Conservation (phyloP, 53 echinoderm and acorn worm genomes). For the Crossaster papposus region DNA sequence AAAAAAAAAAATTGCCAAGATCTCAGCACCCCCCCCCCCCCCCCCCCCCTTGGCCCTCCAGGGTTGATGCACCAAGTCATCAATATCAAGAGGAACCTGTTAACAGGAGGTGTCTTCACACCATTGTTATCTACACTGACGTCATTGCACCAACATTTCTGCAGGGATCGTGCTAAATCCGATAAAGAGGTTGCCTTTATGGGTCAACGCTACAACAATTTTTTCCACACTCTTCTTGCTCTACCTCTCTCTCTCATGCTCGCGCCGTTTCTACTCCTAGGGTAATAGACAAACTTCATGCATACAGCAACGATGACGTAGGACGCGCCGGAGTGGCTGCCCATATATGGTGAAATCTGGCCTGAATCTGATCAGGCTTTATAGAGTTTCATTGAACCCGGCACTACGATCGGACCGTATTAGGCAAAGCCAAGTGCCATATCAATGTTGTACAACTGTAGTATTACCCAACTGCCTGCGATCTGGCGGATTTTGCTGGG, state of each 20-base stretch:
- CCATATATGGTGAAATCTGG: conserved; percentile 59
- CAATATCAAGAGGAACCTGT: conserved; percentile 32
- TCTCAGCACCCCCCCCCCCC: not conserved
- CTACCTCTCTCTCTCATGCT: not conserved
- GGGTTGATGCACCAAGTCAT: conserved; percentile 35
- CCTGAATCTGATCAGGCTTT: conserved; percentile 51
- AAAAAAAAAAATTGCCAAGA: not conserved
- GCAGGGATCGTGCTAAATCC: conserved; percentile 55
- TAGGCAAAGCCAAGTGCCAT: conserved; percentile 5
- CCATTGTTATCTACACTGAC: conserved; percentile 61
- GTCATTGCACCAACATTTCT: conserved; percentile 43
- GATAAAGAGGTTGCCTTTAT: conserved; percentile 60
- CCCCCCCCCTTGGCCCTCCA: conserved; percentile 21
- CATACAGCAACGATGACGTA: conserved; percentile 60
- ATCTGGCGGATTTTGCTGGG: not conserved
- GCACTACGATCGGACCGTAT: conserved; percentile 45
- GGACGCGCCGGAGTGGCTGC: conserved; percentile 44
- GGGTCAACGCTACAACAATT: conserved; percentile 52
- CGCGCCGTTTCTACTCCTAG: conserved; percentile 41
- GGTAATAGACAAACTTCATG: conserved; percentile 54
- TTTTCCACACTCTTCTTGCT: conserved; percentile 8
- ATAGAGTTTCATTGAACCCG: conserved; percentile 53
- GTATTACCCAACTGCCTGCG: not conserved
- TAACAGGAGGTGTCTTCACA: conserved; percentile 44
- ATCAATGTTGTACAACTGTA: not conserved